Conservation (phyloP, 2,797 vertebrate species). For the Gallinago solitaria region DNA sequence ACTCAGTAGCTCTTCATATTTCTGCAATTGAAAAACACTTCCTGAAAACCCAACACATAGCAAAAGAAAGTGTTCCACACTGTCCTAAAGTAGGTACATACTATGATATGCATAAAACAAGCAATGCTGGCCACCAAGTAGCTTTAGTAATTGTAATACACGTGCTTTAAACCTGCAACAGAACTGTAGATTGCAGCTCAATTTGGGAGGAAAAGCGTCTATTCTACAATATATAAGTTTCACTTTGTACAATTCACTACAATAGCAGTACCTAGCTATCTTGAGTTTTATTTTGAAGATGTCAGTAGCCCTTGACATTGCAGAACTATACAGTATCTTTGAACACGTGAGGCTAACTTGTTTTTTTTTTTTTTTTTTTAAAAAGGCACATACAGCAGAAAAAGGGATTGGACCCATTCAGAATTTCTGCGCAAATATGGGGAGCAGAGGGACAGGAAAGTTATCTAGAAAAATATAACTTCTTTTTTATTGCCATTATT, state of each 20-base stretch:
- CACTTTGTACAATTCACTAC: not conserved
- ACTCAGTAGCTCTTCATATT: not conserved
- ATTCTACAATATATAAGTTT: not conserved
- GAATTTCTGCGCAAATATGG: not conserved
- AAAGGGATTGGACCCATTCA: not conserved
- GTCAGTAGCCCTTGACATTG: not conserved
- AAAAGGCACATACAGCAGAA: not conserved
- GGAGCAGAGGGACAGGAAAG: not conserved
- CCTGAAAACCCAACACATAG: not conserved
- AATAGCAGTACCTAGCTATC: not conserved
- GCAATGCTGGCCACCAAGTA: not conserved
- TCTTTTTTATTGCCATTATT: not conserved
- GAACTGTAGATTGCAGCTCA: not conserved
- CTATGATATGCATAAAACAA: not conserved
- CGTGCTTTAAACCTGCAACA: not conserved
- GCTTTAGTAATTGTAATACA: not conserved
- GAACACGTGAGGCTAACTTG: not conserved
- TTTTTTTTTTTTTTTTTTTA: not conserved
- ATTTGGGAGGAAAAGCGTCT: fast-evolving
- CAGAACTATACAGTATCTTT: not conserved
- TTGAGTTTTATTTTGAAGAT: not conserved
- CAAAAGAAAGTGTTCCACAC: not conserved
- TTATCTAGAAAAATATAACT: not conserved
- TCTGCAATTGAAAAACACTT: constrained; percentile 64
- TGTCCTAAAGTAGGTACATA: not conserved